Base-by-base conservation (phyloP, 2,113 vertebrate genomes). In the Reinhardtius hippoglossoides region DNA sequence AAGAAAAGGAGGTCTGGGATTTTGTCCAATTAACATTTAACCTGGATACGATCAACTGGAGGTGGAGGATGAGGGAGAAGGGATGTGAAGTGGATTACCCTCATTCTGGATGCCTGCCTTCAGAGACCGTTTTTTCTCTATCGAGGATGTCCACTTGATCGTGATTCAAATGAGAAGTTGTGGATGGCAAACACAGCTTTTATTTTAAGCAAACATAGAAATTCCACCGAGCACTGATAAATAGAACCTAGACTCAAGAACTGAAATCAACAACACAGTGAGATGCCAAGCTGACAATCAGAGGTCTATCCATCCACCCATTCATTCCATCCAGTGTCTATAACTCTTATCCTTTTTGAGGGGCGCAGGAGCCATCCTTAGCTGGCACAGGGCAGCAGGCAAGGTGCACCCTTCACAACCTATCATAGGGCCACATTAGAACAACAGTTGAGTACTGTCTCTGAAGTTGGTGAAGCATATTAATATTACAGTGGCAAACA, bases 1-100 rank as follows among this genome's bases (percentile, higher is more conserved):
- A 71, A 69, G 50, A 61, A 56, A 56, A 81, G 54, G 50, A 78
- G 59, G 48, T 42, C 76, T 70, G 82, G 84, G 74, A 74, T 77
- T 78, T 68, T 56, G 46, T 40, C 72, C 74, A 83, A 82, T 83
- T 74, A 89, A 88, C 86, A 74, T 84, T 87, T 81, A 72, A 84
- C 80, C 76, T 74, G 56, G 60, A 77, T 62, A 78, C 6, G 12
- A 87, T 81, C 60, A 75, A 80, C 44, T 64, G 56, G 57, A 66
- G 81, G 71, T 54, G 69, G 44, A 68, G 44, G 64, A 76, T 54
- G 40, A 63, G 35, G 6, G 63, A 35, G 68, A 69, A 67, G 50
- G 12, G 66, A 69, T 60, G 52, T 24, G 61, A 80, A 82, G 71
- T 55, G 66, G 54, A 76, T 78, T 80, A 67, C 35, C 52, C 72